These are phyloP conservation scores for Phycodurus eques DNA, from an alignment of 2,113 vertebrate genomes.

Conservation along the genomic window DNA sequence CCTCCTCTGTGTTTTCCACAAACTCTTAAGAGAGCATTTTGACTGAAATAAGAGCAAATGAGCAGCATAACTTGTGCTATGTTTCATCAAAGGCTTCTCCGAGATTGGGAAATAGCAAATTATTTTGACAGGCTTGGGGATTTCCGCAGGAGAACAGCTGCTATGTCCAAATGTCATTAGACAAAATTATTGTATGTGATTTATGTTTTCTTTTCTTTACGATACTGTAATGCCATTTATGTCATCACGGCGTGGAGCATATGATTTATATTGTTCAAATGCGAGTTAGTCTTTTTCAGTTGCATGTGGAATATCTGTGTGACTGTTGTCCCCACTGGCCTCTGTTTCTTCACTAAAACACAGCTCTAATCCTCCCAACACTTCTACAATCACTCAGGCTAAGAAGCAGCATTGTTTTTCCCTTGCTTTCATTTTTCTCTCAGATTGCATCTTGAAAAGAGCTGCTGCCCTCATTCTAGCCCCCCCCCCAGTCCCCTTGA, in stretches of 20 bases:
- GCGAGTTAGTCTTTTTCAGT: slow-evolving; percentile 1
- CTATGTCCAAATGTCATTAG: slow-evolving; percentile 40
- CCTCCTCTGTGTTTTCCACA: slow-evolving; percentile 52
- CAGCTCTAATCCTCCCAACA: slow-evolving; percentile 42
- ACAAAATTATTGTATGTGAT: slow-evolving; percentile 33
- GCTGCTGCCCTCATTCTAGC: slow-evolving; percentile 29
- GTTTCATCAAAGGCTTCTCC: slow-evolving; percentile 59
- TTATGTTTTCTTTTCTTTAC: slow-evolving; percentile 35
- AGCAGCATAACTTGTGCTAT: slow-evolving; percentile 43
- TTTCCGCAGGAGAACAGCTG: slow-evolving; percentile 48
- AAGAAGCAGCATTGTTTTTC: slow-evolving; percentile 42
- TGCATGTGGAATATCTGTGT: slow-evolving; percentile 16
- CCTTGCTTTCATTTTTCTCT: slow-evolving; percentile 62
- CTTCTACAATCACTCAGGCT: slow-evolving; percentile 39
- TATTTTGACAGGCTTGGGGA: slow-evolving; percentile 50
- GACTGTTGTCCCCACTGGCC: slow-evolving; percentile 31
- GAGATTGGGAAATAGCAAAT: slow-evolving; percentile 52
- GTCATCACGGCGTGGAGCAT: slow-evolving; percentile 23
- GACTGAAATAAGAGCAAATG: slow-evolving; percentile 71
- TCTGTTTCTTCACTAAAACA: slow-evolving; percentile 49
- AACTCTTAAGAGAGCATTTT: slow-evolving; percentile 63
- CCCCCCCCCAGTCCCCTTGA: slow-evolving; percentile 13
- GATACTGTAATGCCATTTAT: slow-evolving; percentile 35
- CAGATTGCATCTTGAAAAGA: slow-evolving; percentile 62
- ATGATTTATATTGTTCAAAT: slow-evolving; percentile 14